Percentiles rank a stretch among this genome's conserved stretches.
phyloP scores from a whole-genome alignment of 2,113 vertebrate species.

The Saccopteryx bilineata region DNA sequence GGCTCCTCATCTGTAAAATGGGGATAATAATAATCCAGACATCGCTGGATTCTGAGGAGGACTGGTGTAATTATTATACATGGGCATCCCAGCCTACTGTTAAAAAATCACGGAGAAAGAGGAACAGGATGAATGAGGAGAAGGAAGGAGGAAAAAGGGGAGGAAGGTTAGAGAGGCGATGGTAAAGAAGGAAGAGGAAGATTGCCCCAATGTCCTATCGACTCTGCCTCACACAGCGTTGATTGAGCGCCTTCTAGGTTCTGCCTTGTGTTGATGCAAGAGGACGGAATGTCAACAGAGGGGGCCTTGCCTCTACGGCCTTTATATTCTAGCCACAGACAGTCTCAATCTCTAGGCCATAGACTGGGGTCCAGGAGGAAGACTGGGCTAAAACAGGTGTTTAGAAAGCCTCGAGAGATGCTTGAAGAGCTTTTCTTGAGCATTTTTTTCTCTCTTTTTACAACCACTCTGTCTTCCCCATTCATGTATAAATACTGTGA shows the following conservation, averaged over 20 bases:
- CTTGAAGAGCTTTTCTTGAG: background rate
- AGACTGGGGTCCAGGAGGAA: background rate
- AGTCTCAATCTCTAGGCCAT: background rate
- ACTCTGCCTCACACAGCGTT: background rate
- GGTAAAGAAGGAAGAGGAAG: background rate
- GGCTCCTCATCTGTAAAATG: background rate
- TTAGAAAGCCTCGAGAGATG: background rate
- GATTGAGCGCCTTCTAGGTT: background rate
- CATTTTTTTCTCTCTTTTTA: background rate
- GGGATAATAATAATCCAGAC: background rate
- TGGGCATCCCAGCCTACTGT: background rate
- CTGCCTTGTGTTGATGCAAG: background rate
- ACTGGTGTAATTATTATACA: background rate
- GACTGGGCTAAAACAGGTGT: no score
- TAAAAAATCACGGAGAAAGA: background rate
- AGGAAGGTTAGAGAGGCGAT: background rate
- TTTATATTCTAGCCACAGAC: background rate
- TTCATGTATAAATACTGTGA: background rate
- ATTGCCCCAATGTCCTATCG: fast-evolving
- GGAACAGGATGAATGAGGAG: background rate
- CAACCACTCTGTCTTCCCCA: fast-evolving
- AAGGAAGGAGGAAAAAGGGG: background rate
- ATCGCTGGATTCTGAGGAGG: background rate
- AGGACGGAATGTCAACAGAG: background rate
- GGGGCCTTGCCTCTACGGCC: fast-evolving